These are phyloP conservation scores for Megalops cyprinoides DNA, from an alignment of 2,797 vertebrate species.

Conservation along the genomic window DNA sequence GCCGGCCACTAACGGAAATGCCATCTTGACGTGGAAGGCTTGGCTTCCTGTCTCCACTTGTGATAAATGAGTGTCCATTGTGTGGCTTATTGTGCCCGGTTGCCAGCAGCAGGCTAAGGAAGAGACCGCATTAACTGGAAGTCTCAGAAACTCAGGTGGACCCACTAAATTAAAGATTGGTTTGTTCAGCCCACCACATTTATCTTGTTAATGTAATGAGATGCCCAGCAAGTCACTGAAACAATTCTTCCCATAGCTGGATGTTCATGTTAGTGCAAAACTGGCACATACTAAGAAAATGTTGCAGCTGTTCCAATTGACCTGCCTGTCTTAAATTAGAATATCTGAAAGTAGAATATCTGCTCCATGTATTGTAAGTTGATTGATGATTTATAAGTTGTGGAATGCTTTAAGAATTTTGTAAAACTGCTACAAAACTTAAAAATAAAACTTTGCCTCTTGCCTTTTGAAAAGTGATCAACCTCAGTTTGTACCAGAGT, in stretches of 20 bases:
- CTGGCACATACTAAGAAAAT: too few relatives aligned
- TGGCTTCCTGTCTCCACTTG: conserved; percentile 58
- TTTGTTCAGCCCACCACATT: too few relatives aligned
- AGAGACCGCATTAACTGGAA: conserved; percentile 55
- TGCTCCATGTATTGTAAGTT: not conserved
- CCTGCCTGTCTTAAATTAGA: too few relatives aligned
- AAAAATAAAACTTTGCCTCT: too few relatives aligned
- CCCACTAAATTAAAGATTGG: conserved; percentile 56
- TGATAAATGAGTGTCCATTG: conserved; percentile 73
- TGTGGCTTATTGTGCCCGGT: conserved; percentile 56
- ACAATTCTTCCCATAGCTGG: too few relatives aligned
- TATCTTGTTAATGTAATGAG: too few relatives aligned
- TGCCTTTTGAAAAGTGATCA: not conserved
- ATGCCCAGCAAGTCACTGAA: too few relatives aligned
- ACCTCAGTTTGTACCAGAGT: not conserved
- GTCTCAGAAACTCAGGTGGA: conserved; percentile 69
- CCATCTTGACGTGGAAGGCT: conserved; percentile 63
- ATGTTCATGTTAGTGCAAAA: too few relatives aligned
- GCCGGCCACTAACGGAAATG: conserved; percentile 44
- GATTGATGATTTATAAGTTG: not conserved
- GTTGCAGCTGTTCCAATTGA: too few relatives aligned
- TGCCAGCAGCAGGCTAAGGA: conserved; percentile 55
- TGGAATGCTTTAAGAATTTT: not conserved
- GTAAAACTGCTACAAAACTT: not conserved
- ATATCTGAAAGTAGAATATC: too few relatives aligned